A percentile compares a stretch with the other conserved stretches of the same genome.
phyloP scores from a whole-genome alignment of 2,113 vertebrate species.

The Scartelaos histophorus region DNA sequence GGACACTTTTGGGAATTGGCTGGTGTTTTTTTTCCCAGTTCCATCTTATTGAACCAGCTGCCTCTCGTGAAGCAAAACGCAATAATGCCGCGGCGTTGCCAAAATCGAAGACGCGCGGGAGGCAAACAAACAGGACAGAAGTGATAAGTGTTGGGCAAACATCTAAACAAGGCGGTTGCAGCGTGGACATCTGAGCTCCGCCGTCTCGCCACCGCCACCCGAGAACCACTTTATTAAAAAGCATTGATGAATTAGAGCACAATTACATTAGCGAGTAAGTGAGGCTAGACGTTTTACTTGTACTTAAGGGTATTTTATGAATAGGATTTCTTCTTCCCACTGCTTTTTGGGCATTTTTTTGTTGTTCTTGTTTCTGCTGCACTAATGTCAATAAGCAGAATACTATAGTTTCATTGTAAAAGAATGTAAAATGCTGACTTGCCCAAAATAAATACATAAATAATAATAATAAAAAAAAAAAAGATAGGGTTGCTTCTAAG shows the following conservation, averaged over 20 bases:
- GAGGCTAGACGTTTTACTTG: background rate
- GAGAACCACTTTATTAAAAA: slow-evolving; percentile 71
- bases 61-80: slow-evolving; percentile 85
- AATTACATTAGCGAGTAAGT: background rate
- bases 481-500: no score
- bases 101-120: slow-evolving; percentile 76
- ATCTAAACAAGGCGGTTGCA: slow-evolving; percentile 75
- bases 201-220: slow-evolving; percentile 32
- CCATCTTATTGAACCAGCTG: slow-evolving; percentile 93
- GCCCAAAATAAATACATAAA: no score
- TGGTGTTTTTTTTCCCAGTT: slow-evolving; percentile 20
- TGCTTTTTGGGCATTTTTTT: no score
- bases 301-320: background rate
- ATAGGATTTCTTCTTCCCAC: background rate
- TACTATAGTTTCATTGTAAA: no score
- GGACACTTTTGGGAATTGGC: slow-evolving; percentile 69
- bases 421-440: no score
- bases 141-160: slow-evolving; percentile 83
- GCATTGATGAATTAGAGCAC: slow-evolving; percentile 50
- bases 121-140: slow-evolving; percentile 81
- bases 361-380: no score
- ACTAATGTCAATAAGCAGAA: no score
- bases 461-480: no score
- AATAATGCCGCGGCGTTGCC: slow-evolving; percentile 76
- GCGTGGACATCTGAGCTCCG: slow-evolving; percentile 66